phyloP scores from a whole-genome alignment of 2,113 vertebrate genomes.

The Leptobrachium ailaonicum region DNA sequence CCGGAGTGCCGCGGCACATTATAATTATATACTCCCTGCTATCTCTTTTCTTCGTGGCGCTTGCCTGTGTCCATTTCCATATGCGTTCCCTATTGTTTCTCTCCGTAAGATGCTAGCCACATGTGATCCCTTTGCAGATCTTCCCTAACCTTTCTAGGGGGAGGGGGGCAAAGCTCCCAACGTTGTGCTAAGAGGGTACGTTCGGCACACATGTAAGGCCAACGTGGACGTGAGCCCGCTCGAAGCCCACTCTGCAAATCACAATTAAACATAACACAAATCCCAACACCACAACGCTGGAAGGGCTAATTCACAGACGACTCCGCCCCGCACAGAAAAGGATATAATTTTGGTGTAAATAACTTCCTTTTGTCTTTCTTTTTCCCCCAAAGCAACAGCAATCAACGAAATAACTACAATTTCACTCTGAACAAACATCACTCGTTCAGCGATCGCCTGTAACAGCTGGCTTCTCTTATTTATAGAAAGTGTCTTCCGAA shows the following conservation, averaged over 20 bases:
- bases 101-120: conserved; percentile 14
- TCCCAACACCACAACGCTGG: conserved; percentile 1
- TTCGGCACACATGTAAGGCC: conserved; percentile 1
- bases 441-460: conserved; percentile 23
- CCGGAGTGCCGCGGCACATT: conserved; percentile 31
- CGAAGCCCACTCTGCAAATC: neutral
- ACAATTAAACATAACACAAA: conserved; percentile 21
- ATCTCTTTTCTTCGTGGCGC: conserved; percentile 22
- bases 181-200: neutral
- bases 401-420: conserved; percentile 51
- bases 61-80: conserved; percentile 32
- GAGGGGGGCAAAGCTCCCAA: neutral
- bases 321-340: conserved; percentile 39
- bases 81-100: conserved; percentile 9
- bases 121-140: conserved; percentile 14
- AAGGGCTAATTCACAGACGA: conserved; percentile 30
- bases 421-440: conserved; percentile 40
- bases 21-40: conserved; percentile 43
- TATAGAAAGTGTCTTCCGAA: conserved; percentile 35
- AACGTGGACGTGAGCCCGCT: neutral
- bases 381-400: conserved; percentile 30
- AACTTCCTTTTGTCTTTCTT: conserved; percentile 48
- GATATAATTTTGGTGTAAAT: conserved; percentile 46
- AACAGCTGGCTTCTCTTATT: conserved; percentile 49
- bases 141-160: conserved; percentile 13